Evolutionary conservation across 2,113 vertebrate genomes (phyloP).

Genomic region (Ranitomeya variabilis): DNA sequence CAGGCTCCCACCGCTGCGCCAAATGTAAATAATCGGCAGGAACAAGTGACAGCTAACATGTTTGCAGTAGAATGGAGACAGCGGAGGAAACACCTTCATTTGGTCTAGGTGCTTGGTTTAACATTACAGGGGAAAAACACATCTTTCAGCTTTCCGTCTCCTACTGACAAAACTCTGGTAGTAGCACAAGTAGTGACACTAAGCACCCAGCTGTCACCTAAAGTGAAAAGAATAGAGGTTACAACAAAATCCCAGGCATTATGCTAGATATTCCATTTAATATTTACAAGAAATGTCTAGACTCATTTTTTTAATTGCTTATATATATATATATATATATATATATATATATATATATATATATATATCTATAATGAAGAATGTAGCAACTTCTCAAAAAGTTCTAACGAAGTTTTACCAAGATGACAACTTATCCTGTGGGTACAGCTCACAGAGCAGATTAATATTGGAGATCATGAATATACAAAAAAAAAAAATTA

Average conservation of each 20-base stretch:
- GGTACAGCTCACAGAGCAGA: too few relatives aligned
- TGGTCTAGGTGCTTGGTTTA: background rate
- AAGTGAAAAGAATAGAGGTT: background rate
- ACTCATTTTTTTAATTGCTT: background rate
- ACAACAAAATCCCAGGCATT: background rate
- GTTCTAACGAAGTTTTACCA: too few relatives aligned
- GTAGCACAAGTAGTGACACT: background rate
- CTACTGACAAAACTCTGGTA: background rate
- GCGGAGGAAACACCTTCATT: constrained; percentile 64
- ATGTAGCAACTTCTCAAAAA: background rate
- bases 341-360: too few relatives aligned
- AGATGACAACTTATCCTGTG: too few relatives aligned
- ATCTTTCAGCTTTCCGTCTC: constrained; percentile 4
- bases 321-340: too few relatives aligned
- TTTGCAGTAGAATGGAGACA: constrained; percentile 69
- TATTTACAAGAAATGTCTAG: background rate
- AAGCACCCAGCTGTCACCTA: background rate
- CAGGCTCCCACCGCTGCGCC: constrained; percentile 68
- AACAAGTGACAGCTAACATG: constrained; percentile 65
- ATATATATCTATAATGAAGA: background rate
- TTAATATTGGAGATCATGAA: too few relatives aligned
- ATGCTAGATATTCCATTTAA: background rate
- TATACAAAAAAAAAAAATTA: too few relatives aligned
- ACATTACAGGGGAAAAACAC: constrained; percentile 14
- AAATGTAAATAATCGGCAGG: constrained; percentile 70